Base-by-base conservation (phyloP, 1,140 invertebrate species). In the Psix sp. region DNA sequence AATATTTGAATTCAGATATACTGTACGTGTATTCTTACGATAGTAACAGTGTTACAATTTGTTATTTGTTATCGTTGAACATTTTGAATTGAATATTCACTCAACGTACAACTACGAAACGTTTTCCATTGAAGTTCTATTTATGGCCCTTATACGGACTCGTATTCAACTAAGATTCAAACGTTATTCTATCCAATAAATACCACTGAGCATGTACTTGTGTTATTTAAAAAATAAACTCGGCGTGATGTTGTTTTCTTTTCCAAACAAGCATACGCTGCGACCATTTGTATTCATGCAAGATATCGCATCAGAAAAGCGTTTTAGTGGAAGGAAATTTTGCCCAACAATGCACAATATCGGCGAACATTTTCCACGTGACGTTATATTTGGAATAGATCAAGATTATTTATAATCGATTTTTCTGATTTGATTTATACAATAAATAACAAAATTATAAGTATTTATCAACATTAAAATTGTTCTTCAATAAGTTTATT, bases 111-210 rank as follows among this genome's bases (percentile, higher is more conserved):
- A 38, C 7, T 39, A 17, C 21, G 40, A 52, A 62, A 45, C 40
- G 16, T 21, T 35, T 52, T 15, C 15, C 10, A 54, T 52, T 54
- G 40, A 11, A 38, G 29, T 54, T 39, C 48, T 54, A 39, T 46
- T 52, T 65, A 65, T 65, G 35, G 48, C n/a, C 14, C 39, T 65
- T 54, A 38, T 45, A 54, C 24, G 43, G 13, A 11, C 13, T 35
- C 13, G 40, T 65, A 54, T 65, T 52, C 60, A 14, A 31, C 33
- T 38, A 31, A 65, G 60, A 65, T 65, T 45, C 48, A 51, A 54
- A 38, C 38, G 18, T 17, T n/a, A 51, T 36, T 51, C 13, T n/a
- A 24, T 9, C 29, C 38, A 33, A 43, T 51, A 42, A 42, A 51
- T 35, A 43, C 20, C 26, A n/a, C 16, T 11, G 6, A 16, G 20